Percentiles rank a stretch among this genome's conserved stretches.
These are phyloP conservation scores for Platyrinchus mystaceus DNA, from an alignment of 2,797 vertebrate species.

Conservation along the genomic window DNA sequence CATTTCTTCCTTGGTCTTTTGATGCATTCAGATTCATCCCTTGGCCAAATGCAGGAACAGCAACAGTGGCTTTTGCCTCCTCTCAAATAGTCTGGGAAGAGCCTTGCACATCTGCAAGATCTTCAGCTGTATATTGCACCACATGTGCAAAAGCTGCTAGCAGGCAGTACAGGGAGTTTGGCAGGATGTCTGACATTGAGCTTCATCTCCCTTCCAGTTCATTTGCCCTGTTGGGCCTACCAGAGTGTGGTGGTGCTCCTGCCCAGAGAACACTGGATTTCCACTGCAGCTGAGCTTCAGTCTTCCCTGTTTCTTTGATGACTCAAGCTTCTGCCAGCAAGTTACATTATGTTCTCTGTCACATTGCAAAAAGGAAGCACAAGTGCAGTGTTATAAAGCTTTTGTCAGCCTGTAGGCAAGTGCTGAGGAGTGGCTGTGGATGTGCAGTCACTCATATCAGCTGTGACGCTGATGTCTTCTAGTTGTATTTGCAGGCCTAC, in stretches of 20 bases:
- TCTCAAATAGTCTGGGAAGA: neutral
- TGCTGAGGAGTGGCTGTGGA: neutral
- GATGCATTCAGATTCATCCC: neutral
- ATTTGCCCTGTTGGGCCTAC: neutral
- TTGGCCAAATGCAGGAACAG: neutral
- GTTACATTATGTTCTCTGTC: neutral
- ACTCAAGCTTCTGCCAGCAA: neutral
- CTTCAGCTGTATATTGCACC: neutral
- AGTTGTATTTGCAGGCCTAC: neutral
- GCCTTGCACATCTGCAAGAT: neutral
- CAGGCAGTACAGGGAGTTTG: neutral
- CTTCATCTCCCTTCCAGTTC: neutral
- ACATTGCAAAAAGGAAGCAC: neutral
- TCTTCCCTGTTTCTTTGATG: neutral
- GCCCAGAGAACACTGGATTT: accelerated
- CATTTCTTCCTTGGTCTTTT: neutral
- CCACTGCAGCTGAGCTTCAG: neutral
- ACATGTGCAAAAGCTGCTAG: neutral
- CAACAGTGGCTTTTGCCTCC: neutral
- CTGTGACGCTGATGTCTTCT: neutral
- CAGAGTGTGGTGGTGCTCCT: neutral
- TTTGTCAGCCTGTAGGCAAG: neutral
- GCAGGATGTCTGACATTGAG: neutral
- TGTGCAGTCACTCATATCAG: neutral
- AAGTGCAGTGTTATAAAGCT: neutral